Percentiles rank a stretch among this genome's conserved stretches.
These are phyloP conservation scores for Regulus satrapa DNA, from an alignment of 2,113 vertebrate species.

Conservation along the genomic window DNA sequence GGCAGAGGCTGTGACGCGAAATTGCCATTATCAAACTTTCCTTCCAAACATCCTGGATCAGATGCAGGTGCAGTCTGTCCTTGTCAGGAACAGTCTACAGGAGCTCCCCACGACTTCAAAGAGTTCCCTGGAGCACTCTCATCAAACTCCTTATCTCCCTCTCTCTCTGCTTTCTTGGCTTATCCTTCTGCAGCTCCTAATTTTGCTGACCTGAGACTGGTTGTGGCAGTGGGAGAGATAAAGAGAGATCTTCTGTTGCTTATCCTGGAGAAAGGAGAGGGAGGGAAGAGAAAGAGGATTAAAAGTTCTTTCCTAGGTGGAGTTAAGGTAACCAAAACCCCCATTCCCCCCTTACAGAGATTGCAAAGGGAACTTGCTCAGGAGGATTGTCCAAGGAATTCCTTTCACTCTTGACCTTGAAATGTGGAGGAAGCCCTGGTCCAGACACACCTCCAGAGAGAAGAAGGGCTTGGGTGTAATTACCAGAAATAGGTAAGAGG, in stretches of 20 bases:
- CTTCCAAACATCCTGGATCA: neutral
- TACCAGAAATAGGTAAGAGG: neutral
- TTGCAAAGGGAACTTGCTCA: neutral
- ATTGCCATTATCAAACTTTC: neutral
- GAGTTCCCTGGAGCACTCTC: neutral
- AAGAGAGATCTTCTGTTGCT: neutral
- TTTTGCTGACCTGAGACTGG: constrained; percentile 2
- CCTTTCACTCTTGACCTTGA: neutral
- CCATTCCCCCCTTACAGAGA: neutral
- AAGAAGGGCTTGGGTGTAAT: neutral
- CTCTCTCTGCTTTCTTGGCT: neutral
- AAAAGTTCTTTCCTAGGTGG: neutral
- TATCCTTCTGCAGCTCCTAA: neutral
- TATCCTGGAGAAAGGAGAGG: neutral
- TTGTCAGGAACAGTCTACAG: neutral
- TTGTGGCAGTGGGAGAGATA: neutral
- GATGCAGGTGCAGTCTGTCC: neutral
- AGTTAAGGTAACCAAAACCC: neutral
- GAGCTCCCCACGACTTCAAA: constrained; percentile 11
- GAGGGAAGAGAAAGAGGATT: neutral
- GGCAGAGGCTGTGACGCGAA: neutral
- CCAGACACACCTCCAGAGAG: neutral
- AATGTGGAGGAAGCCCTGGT: neutral
- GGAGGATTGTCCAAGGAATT: neutral
- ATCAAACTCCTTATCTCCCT: neutral